These are phyloP conservation scores for Eristalis tenax DNA, from an alignment of 2,888 invertebrate genomes.

Conservation along the genomic window DNA sequence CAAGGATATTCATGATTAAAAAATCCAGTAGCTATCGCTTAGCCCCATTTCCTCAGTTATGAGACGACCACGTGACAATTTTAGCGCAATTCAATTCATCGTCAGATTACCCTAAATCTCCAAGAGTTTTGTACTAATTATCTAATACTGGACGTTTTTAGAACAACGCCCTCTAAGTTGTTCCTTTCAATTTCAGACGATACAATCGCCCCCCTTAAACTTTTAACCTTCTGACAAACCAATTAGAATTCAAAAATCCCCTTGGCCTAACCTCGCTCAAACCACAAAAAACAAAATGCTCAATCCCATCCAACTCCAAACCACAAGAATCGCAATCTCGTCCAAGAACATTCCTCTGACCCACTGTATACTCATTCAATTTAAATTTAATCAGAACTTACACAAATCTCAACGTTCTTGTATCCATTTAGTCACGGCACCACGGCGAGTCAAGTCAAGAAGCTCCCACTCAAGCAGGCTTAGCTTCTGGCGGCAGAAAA, in stretches of 20 bases:
- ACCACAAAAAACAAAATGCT: neutral
- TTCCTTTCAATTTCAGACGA: neutral
- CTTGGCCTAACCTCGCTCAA: neutral
- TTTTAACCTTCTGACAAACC: neutral
- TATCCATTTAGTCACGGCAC: constrained; percentile 57
- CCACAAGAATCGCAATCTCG: constrained; percentile 6
- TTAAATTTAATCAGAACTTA: constrained; percentile 48
- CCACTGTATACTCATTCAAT: constrained; percentile 12
- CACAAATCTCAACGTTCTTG: constrained; percentile 47
- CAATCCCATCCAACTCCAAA: neutral
- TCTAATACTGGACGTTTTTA: neutral
- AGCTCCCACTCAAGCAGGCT: constrained; percentile 39
- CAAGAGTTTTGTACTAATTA: neutral
- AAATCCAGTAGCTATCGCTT: too few species aligned
- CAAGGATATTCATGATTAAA: too few species aligned
- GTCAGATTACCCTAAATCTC: neutral
- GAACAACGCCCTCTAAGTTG: neutral
- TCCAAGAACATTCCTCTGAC: neutral
- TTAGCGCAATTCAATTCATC: neutral
- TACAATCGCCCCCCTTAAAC: neutral
- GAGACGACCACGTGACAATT: neutral
- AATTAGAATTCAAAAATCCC: neutral
- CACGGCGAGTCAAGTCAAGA: constrained; percentile 6
- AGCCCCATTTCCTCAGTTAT: too few species aligned
- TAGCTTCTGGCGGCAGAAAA: constrained; percentile 4